Conservation (phyloP, 2,113 vertebrate species). For the Apistogramma diplotaenia region DNA sequence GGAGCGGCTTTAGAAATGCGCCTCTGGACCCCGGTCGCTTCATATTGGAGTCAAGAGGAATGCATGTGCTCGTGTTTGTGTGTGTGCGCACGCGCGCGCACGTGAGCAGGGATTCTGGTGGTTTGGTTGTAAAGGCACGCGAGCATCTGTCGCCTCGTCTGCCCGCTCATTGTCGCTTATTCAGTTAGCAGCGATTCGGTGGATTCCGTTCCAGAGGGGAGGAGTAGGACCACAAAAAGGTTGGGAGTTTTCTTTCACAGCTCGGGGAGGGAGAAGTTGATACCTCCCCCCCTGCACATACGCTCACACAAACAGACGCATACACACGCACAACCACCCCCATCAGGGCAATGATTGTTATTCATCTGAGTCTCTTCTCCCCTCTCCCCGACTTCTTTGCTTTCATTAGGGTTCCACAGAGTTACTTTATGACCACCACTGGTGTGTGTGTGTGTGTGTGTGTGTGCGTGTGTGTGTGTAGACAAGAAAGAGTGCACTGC, state of each 20-base stretch:
- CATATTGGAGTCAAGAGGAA: slow-evolving; percentile 67
- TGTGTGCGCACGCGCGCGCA: slow-evolving; percentile 53
- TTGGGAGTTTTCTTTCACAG: slow-evolving; percentile 56
- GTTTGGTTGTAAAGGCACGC: slow-evolving; percentile 92
- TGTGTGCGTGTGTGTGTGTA: neutral
- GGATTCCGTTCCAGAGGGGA: slow-evolving; percentile 54
- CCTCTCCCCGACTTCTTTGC: slow-evolving; percentile 10
- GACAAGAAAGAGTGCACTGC: slow-evolving; percentile 24
- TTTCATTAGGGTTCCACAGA: slow-evolving; percentile 63
- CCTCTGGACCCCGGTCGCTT: slow-evolving; percentile 11
- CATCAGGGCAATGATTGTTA: slow-evolving; percentile 62
- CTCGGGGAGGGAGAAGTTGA: slow-evolving; percentile 35
- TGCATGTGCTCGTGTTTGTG: slow-evolving; percentile 10
- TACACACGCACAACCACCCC: neutral
- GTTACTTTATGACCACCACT: slow-evolving; percentile 71
- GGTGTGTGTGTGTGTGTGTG: slow-evolving; percentile 26
- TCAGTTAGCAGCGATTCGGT: slow-evolving; percentile 86
- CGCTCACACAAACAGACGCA: neutral
- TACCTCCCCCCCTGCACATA: slow-evolving; percentile 11
- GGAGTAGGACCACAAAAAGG: slow-evolving; percentile 28
- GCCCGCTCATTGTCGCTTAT: slow-evolving; percentile 87
- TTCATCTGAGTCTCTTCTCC: slow-evolving; percentile 50
- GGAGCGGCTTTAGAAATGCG: slow-evolving; percentile 71
- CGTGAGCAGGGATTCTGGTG: slow-evolving; percentile 75
- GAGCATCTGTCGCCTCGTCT: slow-evolving; percentile 94